These are phyloP conservation scores for Limonius californicus DNA, from an alignment of 1,140 invertebrate genomes.

Conservation along the genomic window DNA sequence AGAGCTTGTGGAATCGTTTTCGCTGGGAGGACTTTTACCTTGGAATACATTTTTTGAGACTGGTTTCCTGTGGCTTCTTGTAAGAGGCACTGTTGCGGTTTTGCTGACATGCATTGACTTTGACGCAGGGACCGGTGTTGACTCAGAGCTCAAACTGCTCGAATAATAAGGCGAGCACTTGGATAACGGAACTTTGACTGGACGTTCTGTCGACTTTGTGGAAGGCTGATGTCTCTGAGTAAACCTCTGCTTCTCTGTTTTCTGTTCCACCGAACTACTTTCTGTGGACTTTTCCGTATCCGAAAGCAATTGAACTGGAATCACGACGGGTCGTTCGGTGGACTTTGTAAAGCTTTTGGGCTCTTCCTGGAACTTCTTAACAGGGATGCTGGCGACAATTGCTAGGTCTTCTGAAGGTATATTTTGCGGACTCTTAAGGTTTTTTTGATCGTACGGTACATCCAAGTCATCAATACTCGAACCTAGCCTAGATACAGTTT, in stretches of 20 bases:
- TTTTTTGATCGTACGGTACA: constrained; percentile 27
- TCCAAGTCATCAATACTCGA: constrained; percentile 38
- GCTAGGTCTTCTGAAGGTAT: constrained; percentile 41
- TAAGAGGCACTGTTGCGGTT: constrained; percentile 45
- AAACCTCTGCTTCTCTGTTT: constrained; percentile 43
- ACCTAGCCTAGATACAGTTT: constrained; percentile 31
- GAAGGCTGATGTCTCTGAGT: constrained; percentile 36
- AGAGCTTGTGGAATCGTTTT: constrained; percentile 65
- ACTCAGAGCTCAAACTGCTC: constrained; percentile 64
- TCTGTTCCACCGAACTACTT: constrained; percentile 44
- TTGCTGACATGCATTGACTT: constrained; percentile 41
- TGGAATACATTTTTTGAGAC: constrained; percentile 41
- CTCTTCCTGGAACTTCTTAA: not conserved
- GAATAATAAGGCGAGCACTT: constrained; percentile 68
- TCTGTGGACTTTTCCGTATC: constrained; percentile 42
- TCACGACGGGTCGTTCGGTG: constrained; percentile 40
- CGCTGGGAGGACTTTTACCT: constrained; percentile 62
- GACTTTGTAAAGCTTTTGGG: constrained; percentile 37
- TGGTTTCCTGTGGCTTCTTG: constrained; percentile 40
- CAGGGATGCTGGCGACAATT: constrained; percentile 21
- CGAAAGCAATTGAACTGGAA: constrained; percentile 37
- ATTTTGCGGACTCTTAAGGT: constrained; percentile 38
- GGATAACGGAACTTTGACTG: constrained; percentile 53
- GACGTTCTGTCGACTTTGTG: constrained; percentile 45
- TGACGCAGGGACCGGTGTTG: constrained; percentile 53